These are phyloP conservation scores for Neosilurus mollespiculum DNA, from an alignment of 2,797 vertebrate genomes.

Conservation along the genomic window DNA sequence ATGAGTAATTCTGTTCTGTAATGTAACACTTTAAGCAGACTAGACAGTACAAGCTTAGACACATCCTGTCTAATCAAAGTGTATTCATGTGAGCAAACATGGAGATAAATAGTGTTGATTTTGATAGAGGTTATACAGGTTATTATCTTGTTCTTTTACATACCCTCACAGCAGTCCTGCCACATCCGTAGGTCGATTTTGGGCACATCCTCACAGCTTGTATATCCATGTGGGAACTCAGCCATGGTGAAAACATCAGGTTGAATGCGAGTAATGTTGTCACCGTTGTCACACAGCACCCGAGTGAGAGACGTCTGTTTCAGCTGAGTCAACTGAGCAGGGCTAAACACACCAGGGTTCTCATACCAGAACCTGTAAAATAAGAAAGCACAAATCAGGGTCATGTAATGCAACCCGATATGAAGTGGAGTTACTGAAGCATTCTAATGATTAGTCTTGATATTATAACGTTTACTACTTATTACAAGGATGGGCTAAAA, in stretches of 20 bases:
- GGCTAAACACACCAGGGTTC: conserved; percentile 90
- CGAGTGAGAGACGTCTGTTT: conserved; percentile 90
- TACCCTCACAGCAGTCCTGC: conserved; percentile 99
- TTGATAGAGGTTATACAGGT: not conserved
- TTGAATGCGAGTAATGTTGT: conserved; percentile 95
- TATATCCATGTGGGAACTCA: conserved; percentile 87
- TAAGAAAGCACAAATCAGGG: not conserved
- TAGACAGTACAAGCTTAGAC: not conserved
- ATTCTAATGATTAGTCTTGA: not conserved
- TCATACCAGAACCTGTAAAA: conserved; percentile 92
- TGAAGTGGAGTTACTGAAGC: not conserved
- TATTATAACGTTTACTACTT: too few species aligned
- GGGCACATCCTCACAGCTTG: conserved; percentile 85
- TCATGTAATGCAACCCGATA: not conserved
- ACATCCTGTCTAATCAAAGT: not conserved
- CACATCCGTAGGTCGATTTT: conserved; percentile 93
- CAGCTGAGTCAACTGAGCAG: conserved; percentile 93
- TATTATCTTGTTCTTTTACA: not conserved
- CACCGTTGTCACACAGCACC: conserved; percentile 90
- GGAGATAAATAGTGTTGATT: not conserved
- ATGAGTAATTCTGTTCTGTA: not conserved
- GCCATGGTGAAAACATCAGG: conserved; percentile 88
- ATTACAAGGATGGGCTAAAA: too few species aligned
- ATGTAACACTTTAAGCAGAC: not conserved
- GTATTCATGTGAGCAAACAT: not conserved